Evolutionary conservation across 2,797 vertebrate species (phyloP), one percentile per base, ranked within the genome.

Genomic region (Staurois parvus): DNA sequence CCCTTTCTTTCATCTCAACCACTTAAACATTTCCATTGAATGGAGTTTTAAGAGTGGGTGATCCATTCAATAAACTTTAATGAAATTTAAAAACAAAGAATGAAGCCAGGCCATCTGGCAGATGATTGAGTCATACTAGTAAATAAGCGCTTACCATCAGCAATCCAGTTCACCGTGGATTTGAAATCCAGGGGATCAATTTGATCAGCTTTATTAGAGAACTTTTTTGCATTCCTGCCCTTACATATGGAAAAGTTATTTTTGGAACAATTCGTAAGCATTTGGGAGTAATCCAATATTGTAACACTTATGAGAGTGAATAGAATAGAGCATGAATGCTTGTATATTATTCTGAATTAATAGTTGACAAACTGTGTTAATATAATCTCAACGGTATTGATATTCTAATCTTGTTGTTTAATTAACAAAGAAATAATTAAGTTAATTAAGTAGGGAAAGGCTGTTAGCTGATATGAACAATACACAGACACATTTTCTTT

Each of bases 381-480:
- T 85, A 81, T 75, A 80, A 74, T 85, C 84, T 85, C 84, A 76
- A 69, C 7, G 84, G 84, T 40, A 80, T 81, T 85, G 72, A 73
- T 74, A 85, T 85, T 79, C 84, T 85, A 85, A 85, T 85, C 77
- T 85, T 76, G 84, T 85, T 74, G 77, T 85, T 79, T 85, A 85
- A 85, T 85, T 85, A 85, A 85, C 84, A 85, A 85, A 81, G 62
- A 85, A 81, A 85, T 85, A 76, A 81, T 81, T 76, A 75, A 56
- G 42, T 85, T 85, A 85, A 80, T 85, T 81, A 85, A 76, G 78
- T 75, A 73, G 52, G 77, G 74, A 80, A 68, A 81, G 21, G 42
- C 77, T 81, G 70, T 75, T 69, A 67, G 72, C 78, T 85, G 78
- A 70, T 85, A 81, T 81, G 34, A 81, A 75, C 72, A 79, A 74